Evolutionary conservation across 1,140 invertebrate species (phyloP).

Genomic region (Lasioglossum baleicum): DNA sequence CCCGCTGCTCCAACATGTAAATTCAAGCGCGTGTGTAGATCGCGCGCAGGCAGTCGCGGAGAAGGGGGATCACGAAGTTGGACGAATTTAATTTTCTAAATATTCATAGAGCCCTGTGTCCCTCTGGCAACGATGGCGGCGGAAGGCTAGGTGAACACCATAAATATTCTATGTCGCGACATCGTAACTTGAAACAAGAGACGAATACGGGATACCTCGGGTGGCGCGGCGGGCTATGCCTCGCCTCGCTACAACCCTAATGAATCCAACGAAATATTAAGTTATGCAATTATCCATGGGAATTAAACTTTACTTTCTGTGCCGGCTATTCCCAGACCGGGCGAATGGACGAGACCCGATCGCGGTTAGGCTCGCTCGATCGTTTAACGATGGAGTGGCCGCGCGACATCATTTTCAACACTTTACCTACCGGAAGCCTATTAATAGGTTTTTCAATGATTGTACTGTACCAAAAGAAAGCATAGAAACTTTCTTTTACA

Average conservation of each 20-base stretch:
- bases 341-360: background rate
- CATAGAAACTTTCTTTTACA: too few relatives aligned
- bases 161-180: constrained; percentile 65
- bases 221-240: background rate
- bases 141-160: constrained; percentile 39
- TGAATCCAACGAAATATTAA: constrained; percentile 54
- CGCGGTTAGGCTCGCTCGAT: background rate
- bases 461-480: too few relatives aligned
- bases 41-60: background rate
- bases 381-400: background rate
- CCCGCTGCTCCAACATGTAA: background rate
- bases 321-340: background rate
- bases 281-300: constrained; percentile 55
- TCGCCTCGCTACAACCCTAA: background rate
- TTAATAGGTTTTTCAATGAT: too few relatives aligned
- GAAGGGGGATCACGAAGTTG: constrained; percentile 37
- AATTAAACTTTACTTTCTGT: constrained; percentile 36
- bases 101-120: constrained; percentile 55
- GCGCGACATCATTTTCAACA: too few relatives aligned
- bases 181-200: constrained; percentile 57
- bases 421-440: too few relatives aligned
- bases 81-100: constrained; percentile 64
- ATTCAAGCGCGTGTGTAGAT: background rate
- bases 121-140: constrained; percentile 33
- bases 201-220: constrained; percentile 56